Evolutionary conservation across 2,797 vertebrate species (phyloP).

Genomic region (Malurus leucopterus): DNA sequence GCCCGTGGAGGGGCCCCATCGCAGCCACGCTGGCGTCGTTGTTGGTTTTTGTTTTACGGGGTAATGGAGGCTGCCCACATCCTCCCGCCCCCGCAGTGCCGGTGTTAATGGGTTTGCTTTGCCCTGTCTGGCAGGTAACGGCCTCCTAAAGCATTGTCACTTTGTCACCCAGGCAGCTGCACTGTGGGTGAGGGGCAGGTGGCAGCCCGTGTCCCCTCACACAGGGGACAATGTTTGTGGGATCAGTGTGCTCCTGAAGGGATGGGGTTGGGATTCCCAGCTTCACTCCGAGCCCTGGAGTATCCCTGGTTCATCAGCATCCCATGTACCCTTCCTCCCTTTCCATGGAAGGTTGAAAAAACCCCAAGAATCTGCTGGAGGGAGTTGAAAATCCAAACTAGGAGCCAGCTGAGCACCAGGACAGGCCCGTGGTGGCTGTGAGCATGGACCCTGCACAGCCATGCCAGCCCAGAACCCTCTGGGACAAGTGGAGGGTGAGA

Average conservation of each 20-base stretch:
- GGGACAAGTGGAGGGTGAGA: rapidly evolving
- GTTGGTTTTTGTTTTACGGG: not conserved
- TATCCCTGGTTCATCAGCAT: rapidly evolving
- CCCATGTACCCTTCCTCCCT: rapidly evolving
- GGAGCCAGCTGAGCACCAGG: not conserved
- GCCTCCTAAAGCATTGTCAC: not conserved
- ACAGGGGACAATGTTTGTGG: rapidly evolving
- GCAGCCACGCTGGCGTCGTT: rapidly evolving
- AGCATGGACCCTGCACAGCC: not conserved
- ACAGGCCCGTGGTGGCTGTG: not conserved
- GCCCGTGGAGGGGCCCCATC: rapidly evolving
- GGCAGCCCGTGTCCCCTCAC: not conserved
- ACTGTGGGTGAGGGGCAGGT: not conserved
- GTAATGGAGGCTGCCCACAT: not conserved
- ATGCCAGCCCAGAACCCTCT: rapidly evolving
- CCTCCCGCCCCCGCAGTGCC: not conserved
- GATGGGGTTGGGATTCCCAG: rapidly evolving
- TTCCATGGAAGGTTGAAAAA: not conserved
- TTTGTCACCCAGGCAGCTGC: conserved; percentile 2
- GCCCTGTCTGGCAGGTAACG: not conserved
- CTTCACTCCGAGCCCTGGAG: rapidly evolving
- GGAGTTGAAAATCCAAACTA: not conserved
- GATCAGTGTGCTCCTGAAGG: not conserved
- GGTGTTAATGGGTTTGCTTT: not conserved
- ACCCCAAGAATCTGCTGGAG: not conserved